These are phyloP conservation scores for Vespertilio murinus DNA, from an alignment of 2,797 vertebrate species.

Conservation along the genomic window DNA sequence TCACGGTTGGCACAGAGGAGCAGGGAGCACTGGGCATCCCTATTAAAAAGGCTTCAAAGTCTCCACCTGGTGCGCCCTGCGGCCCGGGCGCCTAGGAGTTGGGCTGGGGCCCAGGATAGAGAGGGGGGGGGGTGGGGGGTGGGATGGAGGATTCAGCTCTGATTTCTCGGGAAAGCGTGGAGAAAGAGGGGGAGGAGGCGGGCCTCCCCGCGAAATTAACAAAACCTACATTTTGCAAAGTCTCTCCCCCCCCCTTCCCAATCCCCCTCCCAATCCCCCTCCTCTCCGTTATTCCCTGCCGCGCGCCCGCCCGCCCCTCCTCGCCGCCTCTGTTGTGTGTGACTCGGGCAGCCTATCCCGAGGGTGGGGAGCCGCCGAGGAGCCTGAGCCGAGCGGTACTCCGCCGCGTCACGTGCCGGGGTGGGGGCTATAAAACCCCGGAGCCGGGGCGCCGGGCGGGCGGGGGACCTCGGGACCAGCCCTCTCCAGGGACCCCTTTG, in stretches of 20 bases:
- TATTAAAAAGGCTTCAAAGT: background rate
- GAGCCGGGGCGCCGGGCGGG: constrained; percentile 91
- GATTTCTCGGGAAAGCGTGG: constrained; percentile 67
- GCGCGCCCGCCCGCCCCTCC: constrained; percentile 67
- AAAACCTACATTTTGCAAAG: constrained; percentile 81
- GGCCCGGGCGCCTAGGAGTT: background rate
- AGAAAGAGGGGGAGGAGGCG: constrained; percentile 56
- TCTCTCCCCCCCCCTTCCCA: constrained; percentile 49
- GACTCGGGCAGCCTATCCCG: constrained; percentile 82
- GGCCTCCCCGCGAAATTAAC: constrained; percentile 77
- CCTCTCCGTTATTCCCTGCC: constrained; percentile 46
- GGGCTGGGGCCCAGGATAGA: background rate
- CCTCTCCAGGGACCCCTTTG: constrained; percentile 98
- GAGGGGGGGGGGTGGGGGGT: background rate
- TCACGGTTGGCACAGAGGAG: background rate
- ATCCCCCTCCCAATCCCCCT: constrained; percentile 18
- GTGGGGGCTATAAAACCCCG: constrained; percentile 91
- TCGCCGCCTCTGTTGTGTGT: constrained; percentile 69
- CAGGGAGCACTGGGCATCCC: background rate
- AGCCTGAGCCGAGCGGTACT: constrained; percentile 88
- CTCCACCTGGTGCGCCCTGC: constrained; percentile 51
- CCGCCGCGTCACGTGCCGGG: constrained; percentile 91
- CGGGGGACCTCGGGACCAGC: constrained; percentile 93
- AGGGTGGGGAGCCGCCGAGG: constrained; percentile 81
- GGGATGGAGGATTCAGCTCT: background rate